phyloP scores from a whole-genome alignment of 2,113 vertebrate genomes.

The Telmatochromis brichardi region DNA sequence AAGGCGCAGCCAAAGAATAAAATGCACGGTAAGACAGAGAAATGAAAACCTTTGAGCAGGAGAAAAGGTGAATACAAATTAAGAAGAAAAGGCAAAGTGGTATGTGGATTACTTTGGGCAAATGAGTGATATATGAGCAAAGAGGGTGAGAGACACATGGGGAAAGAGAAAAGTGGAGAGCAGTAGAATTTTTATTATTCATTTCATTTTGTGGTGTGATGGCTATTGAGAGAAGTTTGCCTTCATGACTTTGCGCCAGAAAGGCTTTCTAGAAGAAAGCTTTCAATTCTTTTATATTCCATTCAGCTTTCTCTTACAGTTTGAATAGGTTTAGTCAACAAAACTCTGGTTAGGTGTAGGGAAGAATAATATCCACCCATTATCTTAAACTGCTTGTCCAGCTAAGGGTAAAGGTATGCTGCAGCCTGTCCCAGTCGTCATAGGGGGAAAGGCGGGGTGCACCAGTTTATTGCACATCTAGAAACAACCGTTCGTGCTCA shows the following conservation, averaged over 20 bases:
- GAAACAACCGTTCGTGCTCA: not conserved
- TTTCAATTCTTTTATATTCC: not conserved
- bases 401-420: not conserved
- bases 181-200: not conserved
- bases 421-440: fast-evolving
- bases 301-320: not conserved
- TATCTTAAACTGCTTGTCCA: not conserved
- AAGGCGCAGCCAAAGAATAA: not conserved
- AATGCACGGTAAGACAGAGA: not conserved
- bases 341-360: not conserved
- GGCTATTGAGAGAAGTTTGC: not conserved
- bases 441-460: not conserved
- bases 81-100: not conserved
- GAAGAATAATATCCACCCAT: not conserved
- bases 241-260: not conserved
- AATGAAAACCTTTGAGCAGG: not conserved
- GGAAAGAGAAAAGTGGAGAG: not conserved
- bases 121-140: not conserved
- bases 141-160: not conserved
- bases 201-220: not conserved
- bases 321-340: not conserved
- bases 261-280: not conserved
- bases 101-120: not conserved
- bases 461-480: not conserved
- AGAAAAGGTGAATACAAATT: conserved; percentile 5